These are phyloP conservation scores for Cryptocheilus praepositus DNA, from an alignment of 2,888 invertebrate species.

Conservation along the genomic window DNA sequence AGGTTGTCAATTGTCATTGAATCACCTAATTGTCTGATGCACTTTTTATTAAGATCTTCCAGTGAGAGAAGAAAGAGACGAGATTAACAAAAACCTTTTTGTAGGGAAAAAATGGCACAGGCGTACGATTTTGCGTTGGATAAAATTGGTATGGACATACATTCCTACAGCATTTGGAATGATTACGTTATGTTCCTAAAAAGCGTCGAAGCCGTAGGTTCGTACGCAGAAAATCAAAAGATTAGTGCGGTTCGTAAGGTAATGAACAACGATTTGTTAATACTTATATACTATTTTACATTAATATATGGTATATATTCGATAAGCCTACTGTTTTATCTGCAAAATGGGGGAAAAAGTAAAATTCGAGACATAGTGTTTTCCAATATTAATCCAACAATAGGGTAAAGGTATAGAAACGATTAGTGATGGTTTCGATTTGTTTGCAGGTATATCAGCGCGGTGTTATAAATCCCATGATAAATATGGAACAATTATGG, in stretches of 20 bases:
- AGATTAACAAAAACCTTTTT: conserved; percentile 52
- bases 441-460: conserved; percentile 89
- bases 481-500: conserved; percentile 97
- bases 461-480: conserved; percentile 96
- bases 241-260: conserved; percentile 98
- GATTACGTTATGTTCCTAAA: conserved; percentile 98
- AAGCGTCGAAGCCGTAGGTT: conserved; percentile 96
- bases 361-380: too few species aligned
- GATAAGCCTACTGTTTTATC: too few species aligned
- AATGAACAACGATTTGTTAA: conserved; percentile 20
- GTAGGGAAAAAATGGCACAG: conserved; percentile 98
- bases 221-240: conserved; percentile 99
- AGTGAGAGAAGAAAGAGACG: too few species aligned
- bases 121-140: conserved; percentile 99
- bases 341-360: too few species aligned
- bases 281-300: too few species aligned
- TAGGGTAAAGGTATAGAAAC: background rate
- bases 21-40: background rate
- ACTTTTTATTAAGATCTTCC: background rate
- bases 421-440: too few species aligned
- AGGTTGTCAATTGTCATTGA: conserved; percentile 6
- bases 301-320: too few species aligned
- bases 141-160: conserved; percentile 98
- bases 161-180: conserved; percentile 97
- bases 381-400: too few species aligned